Evolutionary conservation across 2,888 invertebrate species (phyloP), one percentile per base, ranked within the genome.

Genomic region (Pandemis heparana): DNA sequence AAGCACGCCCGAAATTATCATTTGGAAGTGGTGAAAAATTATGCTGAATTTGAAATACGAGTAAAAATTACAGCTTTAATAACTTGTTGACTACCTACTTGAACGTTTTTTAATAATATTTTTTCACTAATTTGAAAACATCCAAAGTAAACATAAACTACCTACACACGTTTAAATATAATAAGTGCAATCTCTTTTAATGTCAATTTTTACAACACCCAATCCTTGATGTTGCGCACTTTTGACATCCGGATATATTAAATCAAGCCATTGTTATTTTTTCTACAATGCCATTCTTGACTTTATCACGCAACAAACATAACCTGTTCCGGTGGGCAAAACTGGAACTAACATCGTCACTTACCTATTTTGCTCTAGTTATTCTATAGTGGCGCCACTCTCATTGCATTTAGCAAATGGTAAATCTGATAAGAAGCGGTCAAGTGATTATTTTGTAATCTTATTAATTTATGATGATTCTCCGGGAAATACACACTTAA

Each of bases 221-320:
- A 51, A 38, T 32, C 46, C 63, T 23, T 51, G 48, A 65, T 51
- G 51, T 16, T n/a, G 5, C 1, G 63, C 63, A 63, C 63, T 46
- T 63, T 46, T 61, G 7, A n/a, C 65, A 38, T 65, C 65, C 51
- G 65, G 65, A 65, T 51, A 65, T 65, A 65, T 65, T 32, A 65
- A 32, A 4, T 32, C 65, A 65, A 38, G 65, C 51, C 38, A 65
- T 65, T 65, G 65, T 65, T 39, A 48, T 65, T 62, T 62, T 51
- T 51, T 63, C 23, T 46, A 39, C 38, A 51, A 16, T 7, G 38
- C 7, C 41, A 8, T 41, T n/a, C 41, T 65, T 65, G 65, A 51
- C 65, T 48, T 65, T 39, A 65, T 51, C 48, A 65, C 65, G 65
- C 51, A 51, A 16, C 51, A n/a, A 65, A 23, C 23, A 51, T 62